Evolutionary conservation across 2,113 vertebrate species (phyloP).

Genomic region (Chascanopsetta lugubris): DNA sequence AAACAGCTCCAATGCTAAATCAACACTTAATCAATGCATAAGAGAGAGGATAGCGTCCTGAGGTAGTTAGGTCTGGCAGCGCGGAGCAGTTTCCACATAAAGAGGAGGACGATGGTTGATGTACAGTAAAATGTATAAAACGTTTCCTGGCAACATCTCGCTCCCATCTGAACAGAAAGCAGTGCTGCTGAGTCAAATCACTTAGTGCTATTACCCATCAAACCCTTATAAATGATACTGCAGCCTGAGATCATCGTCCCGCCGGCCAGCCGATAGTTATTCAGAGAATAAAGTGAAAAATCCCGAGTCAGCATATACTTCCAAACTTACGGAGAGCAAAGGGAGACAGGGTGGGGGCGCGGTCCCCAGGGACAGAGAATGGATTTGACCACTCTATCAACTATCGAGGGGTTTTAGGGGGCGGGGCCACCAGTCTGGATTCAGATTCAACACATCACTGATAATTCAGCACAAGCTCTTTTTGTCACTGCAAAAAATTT

Average conservation of each 20-base stretch:
- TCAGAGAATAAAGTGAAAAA: slow-evolving; percentile 52
- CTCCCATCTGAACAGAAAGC: slow-evolving; percentile 44
- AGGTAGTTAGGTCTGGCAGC: not conserved
- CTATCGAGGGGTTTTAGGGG: slow-evolving; percentile 6
- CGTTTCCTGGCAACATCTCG: slow-evolving; percentile 35
- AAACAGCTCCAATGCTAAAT: not conserved
- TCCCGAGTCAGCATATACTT: slow-evolving; percentile 62
- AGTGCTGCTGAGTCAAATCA: slow-evolving; percentile 70
- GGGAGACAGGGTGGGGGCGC: slow-evolving; percentile 32
- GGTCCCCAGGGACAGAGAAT: slow-evolving; percentile 43
- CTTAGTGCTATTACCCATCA: slow-evolving; percentile 58
- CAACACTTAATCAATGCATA: slow-evolving; percentile 3
- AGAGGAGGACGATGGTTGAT: slow-evolving; percentile 1
- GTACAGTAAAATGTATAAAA: slow-evolving; percentile 13
- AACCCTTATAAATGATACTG: slow-evolving; percentile 43
- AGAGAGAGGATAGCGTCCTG: not conserved
- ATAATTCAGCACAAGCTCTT: slow-evolving; percentile 34
- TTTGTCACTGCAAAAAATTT: no score
- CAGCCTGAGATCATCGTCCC: slow-evolving; percentile 25
- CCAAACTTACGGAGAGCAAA: slow-evolving; percentile 52
- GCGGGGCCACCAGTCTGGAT: slow-evolving; percentile 19
- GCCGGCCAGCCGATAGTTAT: slow-evolving; percentile 35
- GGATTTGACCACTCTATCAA: slow-evolving; percentile 39
- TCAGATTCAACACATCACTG: slow-evolving; percentile 54
- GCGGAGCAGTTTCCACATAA: not conserved